Percentiles rank a stretch among this genome's conserved stretches.
These are phyloP conservation scores for Cryptomyrus ogoouensis DNA, from an alignment of 2,113 vertebrate species.

Conservation along the genomic window DNA sequence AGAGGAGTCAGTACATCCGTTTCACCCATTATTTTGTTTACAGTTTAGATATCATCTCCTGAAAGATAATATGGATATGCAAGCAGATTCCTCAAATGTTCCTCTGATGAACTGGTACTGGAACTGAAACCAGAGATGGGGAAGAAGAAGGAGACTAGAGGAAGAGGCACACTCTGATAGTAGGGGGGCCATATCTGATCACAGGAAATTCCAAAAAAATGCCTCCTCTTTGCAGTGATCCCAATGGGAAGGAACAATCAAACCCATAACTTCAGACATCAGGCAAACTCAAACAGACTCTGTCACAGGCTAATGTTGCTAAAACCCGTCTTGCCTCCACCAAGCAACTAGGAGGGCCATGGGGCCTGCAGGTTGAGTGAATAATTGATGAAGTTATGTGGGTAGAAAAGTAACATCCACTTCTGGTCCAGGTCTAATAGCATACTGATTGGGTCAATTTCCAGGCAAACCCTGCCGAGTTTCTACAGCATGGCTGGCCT, in stretches of 20 bases:
- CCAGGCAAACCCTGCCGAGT: background rate
- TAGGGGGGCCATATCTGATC: constrained; percentile 37
- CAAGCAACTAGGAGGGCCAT: background rate
- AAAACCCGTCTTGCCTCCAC: background rate
- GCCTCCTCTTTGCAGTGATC: constrained; percentile 22
- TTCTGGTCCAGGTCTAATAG: background rate
- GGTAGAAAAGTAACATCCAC: background rate
- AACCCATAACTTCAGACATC: background rate
- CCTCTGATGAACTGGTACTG: constrained; percentile 27
- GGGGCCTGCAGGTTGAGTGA: background rate
- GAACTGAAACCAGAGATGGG: background rate
- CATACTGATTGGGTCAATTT: background rate
- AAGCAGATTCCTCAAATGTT: constrained; percentile 33
- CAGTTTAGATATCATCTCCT: constrained; percentile 26
- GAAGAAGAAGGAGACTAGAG: constrained; percentile 5
- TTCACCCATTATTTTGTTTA: constrained; percentile 36
- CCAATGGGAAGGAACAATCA: constrained; percentile 26
- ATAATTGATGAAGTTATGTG: background rate
- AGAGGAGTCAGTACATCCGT: constrained; percentile 33
- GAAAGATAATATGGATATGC: constrained; percentile 34
- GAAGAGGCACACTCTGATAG: constrained; percentile 33
- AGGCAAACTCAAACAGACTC: background rate
- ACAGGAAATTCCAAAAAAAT: constrained; percentile 49
- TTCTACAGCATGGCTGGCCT: background rate
- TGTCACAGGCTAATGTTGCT: background rate